Conservation (phyloP, 2,797 vertebrate species). For the Falco cherrug region DNA sequence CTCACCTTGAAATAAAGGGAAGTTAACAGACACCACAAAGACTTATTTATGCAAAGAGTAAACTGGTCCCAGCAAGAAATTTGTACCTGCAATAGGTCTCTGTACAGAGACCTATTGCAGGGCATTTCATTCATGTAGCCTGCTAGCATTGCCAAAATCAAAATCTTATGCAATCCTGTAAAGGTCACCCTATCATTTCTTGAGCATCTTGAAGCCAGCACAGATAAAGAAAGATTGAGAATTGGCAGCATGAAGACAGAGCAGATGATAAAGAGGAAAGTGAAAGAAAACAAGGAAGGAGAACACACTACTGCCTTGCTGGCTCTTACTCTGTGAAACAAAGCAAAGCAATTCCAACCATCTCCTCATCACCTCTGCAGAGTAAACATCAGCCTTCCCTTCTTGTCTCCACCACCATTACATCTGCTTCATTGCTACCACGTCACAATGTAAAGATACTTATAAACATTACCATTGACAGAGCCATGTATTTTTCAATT, state of each 20-base stretch:
- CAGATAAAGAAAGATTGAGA: neutral
- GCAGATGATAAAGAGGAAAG: neutral
- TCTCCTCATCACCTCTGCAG: neutral
- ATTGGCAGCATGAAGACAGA: neutral
- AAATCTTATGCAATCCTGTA: neutral
- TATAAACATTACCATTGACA: neutral
- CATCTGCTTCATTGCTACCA: conserved; percentile 40
- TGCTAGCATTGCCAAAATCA: neutral
- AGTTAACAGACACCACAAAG: neutral
- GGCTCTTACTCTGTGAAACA: neutral
- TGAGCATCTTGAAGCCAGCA: neutral
- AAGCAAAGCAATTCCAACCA: conserved; percentile 2
- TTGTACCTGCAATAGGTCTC: neutral
- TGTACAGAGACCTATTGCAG: neutral
- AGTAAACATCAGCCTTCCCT: neutral
- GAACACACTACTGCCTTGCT: neutral
- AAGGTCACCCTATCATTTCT: neutral
- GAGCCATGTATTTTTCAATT: neutral
- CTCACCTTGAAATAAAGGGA: conserved; percentile 1
- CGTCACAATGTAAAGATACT: neutral
- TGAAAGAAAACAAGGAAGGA: neutral
- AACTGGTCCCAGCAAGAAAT: neutral
- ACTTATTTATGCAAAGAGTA: neutral
- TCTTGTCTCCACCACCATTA: conserved; percentile 1
- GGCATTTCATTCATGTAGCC: neutral